Conservation (phyloP, 2,113 vertebrate species). For the Sterrhoptilus dennistouni region DNA sequence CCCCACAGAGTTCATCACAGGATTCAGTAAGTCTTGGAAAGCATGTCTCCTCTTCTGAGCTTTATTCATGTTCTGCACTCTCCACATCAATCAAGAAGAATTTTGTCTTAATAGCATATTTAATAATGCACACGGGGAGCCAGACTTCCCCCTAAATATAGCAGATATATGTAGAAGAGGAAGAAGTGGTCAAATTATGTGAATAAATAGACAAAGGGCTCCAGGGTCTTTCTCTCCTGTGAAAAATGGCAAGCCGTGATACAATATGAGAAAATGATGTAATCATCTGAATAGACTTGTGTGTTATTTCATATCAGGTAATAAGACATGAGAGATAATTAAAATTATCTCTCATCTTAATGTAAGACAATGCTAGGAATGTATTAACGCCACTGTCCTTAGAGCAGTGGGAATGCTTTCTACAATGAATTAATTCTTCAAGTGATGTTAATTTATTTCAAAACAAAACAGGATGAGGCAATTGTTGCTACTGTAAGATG, state of each 20-base stretch:
- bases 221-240: background rate
- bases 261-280: background rate
- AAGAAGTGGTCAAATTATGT: background rate
- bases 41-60: background rate
- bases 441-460: background rate
- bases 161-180: background rate
- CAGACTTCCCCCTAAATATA: background rate
- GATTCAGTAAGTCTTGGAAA: conserved; percentile 85
- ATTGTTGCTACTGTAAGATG: background rate
- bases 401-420: background rate
- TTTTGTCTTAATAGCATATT: background rate
- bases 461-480: background rate
- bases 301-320: background rate
- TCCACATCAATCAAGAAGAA: background rate
- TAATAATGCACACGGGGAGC: background rate
- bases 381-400: background rate
- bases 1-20: conserved; percentile 86
- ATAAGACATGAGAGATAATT: background rate
- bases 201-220: background rate
- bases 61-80: background rate
- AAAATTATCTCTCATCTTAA: background rate
- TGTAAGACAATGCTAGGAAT: background rate
- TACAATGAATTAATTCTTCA: background rate
- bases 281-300: background rate
- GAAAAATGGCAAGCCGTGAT: background rate